phyloP scores from a whole-genome alignment of 2,888 invertebrate genomes.

The Pseudoips prasinana region DNA sequence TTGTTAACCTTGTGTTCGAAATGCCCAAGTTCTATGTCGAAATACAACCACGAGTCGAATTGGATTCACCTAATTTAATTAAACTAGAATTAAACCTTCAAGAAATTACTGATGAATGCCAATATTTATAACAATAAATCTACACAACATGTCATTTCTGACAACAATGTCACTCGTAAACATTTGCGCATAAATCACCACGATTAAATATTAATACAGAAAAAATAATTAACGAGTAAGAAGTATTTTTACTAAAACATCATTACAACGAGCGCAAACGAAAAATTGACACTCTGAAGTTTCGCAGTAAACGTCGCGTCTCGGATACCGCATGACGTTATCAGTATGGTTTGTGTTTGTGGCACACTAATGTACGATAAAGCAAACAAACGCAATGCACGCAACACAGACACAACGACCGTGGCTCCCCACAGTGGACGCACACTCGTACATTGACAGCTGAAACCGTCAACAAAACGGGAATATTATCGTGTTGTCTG shows the following conservation, averaged over 20 bases:
- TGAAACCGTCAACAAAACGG: conserved; percentile 68
- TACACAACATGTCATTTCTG: too few species aligned
- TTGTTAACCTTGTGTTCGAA: neutral
- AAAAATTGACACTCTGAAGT: conserved; percentile 29
- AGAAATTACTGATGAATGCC: too few species aligned
- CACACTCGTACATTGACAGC: conserved; percentile 54
- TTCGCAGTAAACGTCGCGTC: conserved; percentile 17
- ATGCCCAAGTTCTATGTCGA: too few species aligned
- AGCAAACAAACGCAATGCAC: conserved; percentile 48
- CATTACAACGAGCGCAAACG: conserved; percentile 10
- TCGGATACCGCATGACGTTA: conserved; percentile 52
- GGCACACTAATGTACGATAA: conserved; percentile 57
- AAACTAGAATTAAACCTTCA: too few species aligned
- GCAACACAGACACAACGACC: conserved; percentile 41
- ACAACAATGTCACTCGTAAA: too few species aligned
- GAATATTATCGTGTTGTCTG: conserved; percentile 47
- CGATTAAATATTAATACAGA: too few species aligned
- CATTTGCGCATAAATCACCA: too few species aligned
- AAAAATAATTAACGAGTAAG: too few species aligned
- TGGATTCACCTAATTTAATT: too few species aligned
- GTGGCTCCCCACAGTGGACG: conserved; percentile 48
- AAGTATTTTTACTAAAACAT: too few species aligned
- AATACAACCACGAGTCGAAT: too few species aligned
- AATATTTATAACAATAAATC: too few species aligned
- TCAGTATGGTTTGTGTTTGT: conserved; percentile 43